Conservation (phyloP, 1,140 invertebrate species). For the Scaptodrosophila lebanonensis region DNA sequence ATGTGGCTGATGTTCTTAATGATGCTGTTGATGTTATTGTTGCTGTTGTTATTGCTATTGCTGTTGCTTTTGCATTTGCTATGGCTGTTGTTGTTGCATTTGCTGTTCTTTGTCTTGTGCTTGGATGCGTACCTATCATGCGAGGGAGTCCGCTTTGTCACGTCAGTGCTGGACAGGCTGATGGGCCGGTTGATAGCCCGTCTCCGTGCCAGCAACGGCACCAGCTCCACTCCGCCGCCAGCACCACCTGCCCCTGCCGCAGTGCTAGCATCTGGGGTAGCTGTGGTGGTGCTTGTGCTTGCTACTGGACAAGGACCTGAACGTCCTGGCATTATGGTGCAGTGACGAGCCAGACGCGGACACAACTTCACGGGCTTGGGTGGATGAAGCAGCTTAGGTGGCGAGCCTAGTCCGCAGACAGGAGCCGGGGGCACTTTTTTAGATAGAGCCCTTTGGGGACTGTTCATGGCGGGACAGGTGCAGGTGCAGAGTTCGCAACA, state of each 20-base stretch:
- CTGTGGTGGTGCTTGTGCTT: conserved; percentile 36
- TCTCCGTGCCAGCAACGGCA: conserved; percentile 80
- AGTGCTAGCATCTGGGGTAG: conserved; percentile 35
- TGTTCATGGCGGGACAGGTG: conserved; percentile 51
- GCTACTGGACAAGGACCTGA: conserved; percentile 36
- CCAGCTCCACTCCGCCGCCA: conserved; percentile 81
- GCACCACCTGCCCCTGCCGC: conserved; percentile 44
- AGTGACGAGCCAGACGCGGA: conserved; percentile 36
- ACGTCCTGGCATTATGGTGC: background rate
- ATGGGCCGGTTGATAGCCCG: conserved; percentile 71
- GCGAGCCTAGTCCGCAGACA: conserved; percentile 9
- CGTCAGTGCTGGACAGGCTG: conserved; percentile 80
- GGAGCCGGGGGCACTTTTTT: conserved; percentile 13
- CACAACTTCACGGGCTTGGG: conserved; percentile 49
- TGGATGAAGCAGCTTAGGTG: conserved; percentile 30
- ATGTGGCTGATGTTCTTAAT: conserved; percentile 64
- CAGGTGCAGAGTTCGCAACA: conserved; percentile 71
- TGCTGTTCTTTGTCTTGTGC: conserved; percentile 53
- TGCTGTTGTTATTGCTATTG: conserved; percentile 38
- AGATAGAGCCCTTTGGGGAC: conserved; percentile 29
- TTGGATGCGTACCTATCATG: conserved; percentile 77
- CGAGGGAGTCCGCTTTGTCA: conserved; percentile 78
- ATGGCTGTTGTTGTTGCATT: conserved; percentile 8
- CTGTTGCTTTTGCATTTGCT: conserved; percentile 21
- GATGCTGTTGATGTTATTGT: conserved; percentile 63